These are phyloP conservation scores for Trachurus trachurus DNA, from an alignment of 2,797 vertebrate genomes.

Conservation along the genomic window DNA sequence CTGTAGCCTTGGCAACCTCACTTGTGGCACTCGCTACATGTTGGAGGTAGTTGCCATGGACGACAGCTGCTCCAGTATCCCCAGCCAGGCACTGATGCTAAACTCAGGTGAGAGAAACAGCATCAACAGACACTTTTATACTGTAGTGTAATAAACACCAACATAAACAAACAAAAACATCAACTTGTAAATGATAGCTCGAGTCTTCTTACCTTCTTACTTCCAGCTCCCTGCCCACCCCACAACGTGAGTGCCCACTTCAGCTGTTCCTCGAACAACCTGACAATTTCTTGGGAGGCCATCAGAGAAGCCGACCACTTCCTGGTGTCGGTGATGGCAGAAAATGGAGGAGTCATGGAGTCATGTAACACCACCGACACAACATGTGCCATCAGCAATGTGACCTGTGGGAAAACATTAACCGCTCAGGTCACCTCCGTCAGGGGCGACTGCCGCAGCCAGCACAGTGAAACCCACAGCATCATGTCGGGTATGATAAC, in stretches of 20 bases:
- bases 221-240: slow-evolving; percentile 78
- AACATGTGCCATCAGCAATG: slow-evolving; percentile 56
- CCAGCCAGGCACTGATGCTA: slow-evolving; percentile 60
- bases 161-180: background rate
- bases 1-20: slow-evolving; percentile 65
- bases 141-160: background rate
- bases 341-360: slow-evolving; percentile 28
- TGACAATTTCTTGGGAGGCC: slow-evolving; percentile 73
- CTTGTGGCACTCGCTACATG: slow-evolving; percentile 71
- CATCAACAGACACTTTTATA: background rate
- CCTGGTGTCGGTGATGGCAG: slow-evolving; percentile 47
- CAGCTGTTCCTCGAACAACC: slow-evolving; percentile 63
- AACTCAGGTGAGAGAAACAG: slow-evolving; percentile 69
- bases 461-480: slow-evolving; percentile 34
- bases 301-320: slow-evolving; percentile 61
- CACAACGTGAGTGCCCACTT: slow-evolving; percentile 69
- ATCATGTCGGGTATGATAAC: slow-evolving; percentile 67
- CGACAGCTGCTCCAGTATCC: slow-evolving; percentile 71
- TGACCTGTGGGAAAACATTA: slow-evolving; percentile 76
- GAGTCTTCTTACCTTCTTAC: background rate
- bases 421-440: slow-evolving; percentile 68
- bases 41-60: slow-evolving; percentile 68
- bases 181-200: background rate
- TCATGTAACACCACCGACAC: slow-evolving; percentile 74
- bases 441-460: slow-evolving; percentile 67